These are phyloP conservation scores for Cranoglanis bouderius DNA, from an alignment of 2,113 vertebrate species.

Conservation along the genomic window DNA sequence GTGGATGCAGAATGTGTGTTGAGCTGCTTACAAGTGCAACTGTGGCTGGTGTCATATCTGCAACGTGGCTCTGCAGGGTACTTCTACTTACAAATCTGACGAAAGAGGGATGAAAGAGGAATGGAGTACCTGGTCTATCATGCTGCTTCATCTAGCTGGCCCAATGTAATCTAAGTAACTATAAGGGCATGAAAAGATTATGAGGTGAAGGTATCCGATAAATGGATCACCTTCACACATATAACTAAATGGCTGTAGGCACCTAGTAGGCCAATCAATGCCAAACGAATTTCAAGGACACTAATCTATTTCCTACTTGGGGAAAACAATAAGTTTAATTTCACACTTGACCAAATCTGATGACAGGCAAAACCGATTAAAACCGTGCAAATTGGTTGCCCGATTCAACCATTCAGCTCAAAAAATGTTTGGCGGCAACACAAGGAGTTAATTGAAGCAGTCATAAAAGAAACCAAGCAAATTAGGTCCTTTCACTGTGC, in stretches of 20 bases:
- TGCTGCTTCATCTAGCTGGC: background rate
- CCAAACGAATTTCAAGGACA: background rate
- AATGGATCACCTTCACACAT: too few relatives aligned
- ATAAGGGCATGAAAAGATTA: constrained; percentile 8
- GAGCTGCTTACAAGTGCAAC: constrained; percentile 51
- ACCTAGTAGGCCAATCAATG: background rate
- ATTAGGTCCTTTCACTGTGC: background rate
- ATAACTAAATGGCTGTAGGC: constrained; percentile 36
- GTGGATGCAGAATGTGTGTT: constrained; percentile 51
- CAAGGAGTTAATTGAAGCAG: background rate
- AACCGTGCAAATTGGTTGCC: background rate
- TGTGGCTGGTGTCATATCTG: constrained; percentile 50
- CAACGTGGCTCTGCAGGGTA: constrained; percentile 7
- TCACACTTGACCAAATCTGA: background rate
- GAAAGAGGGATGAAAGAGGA: constrained; percentile 28
- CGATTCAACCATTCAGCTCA: background rate
- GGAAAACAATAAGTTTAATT: background rate
- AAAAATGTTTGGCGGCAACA: background rate
- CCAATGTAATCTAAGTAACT: constrained; percentile 12
- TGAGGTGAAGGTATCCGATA: background rate
- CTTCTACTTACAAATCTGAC: constrained; percentile 23
- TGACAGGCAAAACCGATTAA: background rate
- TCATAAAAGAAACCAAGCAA: background rate
- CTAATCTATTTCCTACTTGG: background rate
- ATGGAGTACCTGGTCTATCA: constrained; percentile 20